Conservation (phyloP, 2,888 invertebrate genomes). For the Eueremaeus valkanovi region DNA sequence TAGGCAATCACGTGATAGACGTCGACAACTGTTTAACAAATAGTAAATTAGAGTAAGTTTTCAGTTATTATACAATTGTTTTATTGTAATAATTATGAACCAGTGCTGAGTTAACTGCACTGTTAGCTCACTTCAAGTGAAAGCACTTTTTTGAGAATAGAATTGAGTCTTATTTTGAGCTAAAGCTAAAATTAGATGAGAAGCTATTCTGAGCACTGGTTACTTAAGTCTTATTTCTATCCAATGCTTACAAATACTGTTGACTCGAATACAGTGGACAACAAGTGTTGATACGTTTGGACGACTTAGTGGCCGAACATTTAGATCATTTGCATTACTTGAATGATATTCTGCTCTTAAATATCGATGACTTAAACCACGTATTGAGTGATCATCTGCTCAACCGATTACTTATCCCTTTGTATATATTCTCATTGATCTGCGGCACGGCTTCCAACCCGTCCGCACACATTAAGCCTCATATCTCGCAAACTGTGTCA, state of each 20-base stretch:
- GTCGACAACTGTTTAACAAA: conserved; percentile 89
- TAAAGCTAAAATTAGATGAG: too few relatives aligned
- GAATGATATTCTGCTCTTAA: conserved; percentile 88
- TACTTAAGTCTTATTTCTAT: too few relatives aligned
- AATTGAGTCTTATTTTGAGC: too few relatives aligned
- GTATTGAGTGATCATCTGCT: conserved; percentile 89
- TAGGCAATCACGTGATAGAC: conserved; percentile 94
- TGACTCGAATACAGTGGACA: conserved; percentile 5
- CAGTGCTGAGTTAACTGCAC: too few relatives aligned
- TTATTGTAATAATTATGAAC: too few relatives aligned
- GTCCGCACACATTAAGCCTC: conserved; percentile 53
- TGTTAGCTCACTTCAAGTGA: too few relatives aligned
- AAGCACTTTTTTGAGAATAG: too few relatives aligned
- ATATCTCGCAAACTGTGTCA: conserved; percentile 83
- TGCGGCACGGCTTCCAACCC: conserved; percentile 26
- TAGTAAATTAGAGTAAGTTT: conserved; percentile 79
- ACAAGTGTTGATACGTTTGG: conserved; percentile 60
- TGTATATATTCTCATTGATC: conserved; percentile 52
- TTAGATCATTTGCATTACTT: conserved; percentile 94
- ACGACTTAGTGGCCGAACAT: conserved; percentile 93
- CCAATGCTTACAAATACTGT: neutral
- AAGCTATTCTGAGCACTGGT: too few relatives aligned
- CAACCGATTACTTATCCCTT: conserved; percentile 83
- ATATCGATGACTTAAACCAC: conserved; percentile 86
- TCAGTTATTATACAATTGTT: too few relatives aligned